These are phyloP conservation scores for Anas bahamensis DNA, from an alignment of 2,797 vertebrate genomes.

Conservation along the genomic window DNA sequence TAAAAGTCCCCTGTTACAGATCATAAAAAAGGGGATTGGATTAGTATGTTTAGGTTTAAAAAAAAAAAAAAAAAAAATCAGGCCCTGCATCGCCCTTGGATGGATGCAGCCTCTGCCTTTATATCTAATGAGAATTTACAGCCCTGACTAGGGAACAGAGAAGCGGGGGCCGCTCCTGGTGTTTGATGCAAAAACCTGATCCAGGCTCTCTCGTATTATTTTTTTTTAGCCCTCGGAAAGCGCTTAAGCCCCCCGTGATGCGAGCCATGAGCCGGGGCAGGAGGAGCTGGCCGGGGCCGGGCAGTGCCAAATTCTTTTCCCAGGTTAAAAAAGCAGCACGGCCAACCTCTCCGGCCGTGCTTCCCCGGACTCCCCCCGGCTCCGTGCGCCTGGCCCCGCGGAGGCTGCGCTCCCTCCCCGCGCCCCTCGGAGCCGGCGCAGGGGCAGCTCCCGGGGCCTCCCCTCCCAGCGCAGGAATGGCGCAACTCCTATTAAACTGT, in stretches of 20 bases:
- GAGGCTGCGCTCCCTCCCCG: not conserved
- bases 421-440: not conserved
- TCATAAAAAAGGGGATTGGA: conserved; percentile 68
- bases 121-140: conserved; percentile 52
- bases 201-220: not conserved
- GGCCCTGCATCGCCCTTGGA: conserved; percentile 1
- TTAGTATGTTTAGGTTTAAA: conserved; percentile 46
- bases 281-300: no score
- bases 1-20: conserved; percentile 66
- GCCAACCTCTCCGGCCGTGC: not conserved
- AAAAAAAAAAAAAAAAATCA: not conserved
- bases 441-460: not conserved
- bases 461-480: not conserved
- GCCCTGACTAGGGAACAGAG: not conserved
- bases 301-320: not conserved
- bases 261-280: not conserved
- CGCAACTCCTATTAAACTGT: not conserved
- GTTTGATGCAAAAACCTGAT: conserved; percentile 11
- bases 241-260: not conserved
- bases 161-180: not conserved
- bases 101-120: conserved; percentile 23
- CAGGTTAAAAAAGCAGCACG: not conserved
- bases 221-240: not conserved
- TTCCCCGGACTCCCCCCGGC: not conserved
- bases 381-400: not conserved